Evolutionary conservation across 2,797 vertebrate genomes (phyloP).

Genomic region (Acomys russatus): DNA sequence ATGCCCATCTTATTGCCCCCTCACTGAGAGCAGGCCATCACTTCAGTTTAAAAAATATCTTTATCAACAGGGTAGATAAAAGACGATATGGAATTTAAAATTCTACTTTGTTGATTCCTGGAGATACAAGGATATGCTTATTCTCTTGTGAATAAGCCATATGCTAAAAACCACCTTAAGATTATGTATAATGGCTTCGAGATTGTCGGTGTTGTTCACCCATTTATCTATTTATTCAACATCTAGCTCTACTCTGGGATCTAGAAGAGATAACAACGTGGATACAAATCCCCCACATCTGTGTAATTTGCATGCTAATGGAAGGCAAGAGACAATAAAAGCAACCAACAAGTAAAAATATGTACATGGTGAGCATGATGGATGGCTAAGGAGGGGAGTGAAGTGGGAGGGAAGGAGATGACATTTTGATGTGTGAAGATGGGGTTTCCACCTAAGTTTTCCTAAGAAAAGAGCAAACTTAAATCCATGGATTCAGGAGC

Average conservation of each 20-base stretch:
- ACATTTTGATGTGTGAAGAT: not conserved
- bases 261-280: not conserved
- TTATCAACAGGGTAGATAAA: not conserved
- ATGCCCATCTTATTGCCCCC: fast-evolving
- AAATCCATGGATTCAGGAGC: not conserved
- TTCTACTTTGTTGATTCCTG: not conserved
- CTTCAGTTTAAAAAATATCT: not conserved
- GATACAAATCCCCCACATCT: not conserved
- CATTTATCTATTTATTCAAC: not conserved
- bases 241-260: not conserved
- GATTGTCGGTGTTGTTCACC: not conserved
- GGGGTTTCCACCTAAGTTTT: not conserved
- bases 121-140: not conserved
- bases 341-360: not conserved
- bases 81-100: not conserved
- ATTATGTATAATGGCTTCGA: not conserved
- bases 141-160: not conserved
- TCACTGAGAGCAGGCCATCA: not conserved
- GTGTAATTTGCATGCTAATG: not conserved
- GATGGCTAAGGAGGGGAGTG: not conserved
- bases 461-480: not conserved
- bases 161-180: not conserved
- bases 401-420: not conserved
- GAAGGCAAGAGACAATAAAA: not conserved
- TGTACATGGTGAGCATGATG: not conserved